These are phyloP conservation scores for Thermophis baileyi DNA, from an alignment of 2,113 vertebrate genomes.

Conservation along the genomic window DNA sequence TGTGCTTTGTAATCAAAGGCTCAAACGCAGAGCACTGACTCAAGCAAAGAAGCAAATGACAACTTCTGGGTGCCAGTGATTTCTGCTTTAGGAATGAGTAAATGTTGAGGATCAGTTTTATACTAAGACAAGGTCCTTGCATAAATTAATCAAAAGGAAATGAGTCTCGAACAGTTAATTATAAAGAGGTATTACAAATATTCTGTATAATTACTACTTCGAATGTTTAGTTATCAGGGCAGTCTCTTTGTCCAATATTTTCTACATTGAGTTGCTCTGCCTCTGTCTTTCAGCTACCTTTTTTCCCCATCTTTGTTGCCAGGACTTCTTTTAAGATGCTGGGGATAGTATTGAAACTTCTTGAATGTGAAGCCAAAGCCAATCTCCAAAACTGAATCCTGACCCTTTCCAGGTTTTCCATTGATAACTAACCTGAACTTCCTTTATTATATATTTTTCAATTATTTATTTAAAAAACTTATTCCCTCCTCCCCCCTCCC, in stretches of 20 bases:
- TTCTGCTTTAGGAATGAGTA: not conserved
- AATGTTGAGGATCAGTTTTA: too few species aligned
- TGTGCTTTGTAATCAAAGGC: not conserved
- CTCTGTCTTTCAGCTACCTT: not conserved
- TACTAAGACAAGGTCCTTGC: not conserved
- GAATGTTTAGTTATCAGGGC: not conserved
- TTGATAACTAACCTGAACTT: not conserved
- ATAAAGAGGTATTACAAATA: too few species aligned
- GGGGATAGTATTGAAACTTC: not conserved
- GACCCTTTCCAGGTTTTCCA: not conserved
- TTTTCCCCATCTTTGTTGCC: not conserved
- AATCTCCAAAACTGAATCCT: not conserved
- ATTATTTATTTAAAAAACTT: not conserved
- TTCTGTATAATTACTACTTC: not conserved
- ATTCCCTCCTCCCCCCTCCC: too few species aligned
- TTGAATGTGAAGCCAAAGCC: not conserved
- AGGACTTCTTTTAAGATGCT: not conserved
- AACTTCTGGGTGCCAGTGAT: not conserved
- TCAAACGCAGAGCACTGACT: not conserved
- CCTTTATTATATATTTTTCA: not conserved
- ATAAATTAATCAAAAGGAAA: not conserved
- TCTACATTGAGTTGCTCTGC: not conserved
- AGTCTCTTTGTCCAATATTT: not conserved
- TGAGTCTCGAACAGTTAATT: not conserved
- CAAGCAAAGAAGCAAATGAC: not conserved